phyloP scores from a whole-genome alignment of 2,888 invertebrate genomes.

The Lepidonotus clava region DNA sequence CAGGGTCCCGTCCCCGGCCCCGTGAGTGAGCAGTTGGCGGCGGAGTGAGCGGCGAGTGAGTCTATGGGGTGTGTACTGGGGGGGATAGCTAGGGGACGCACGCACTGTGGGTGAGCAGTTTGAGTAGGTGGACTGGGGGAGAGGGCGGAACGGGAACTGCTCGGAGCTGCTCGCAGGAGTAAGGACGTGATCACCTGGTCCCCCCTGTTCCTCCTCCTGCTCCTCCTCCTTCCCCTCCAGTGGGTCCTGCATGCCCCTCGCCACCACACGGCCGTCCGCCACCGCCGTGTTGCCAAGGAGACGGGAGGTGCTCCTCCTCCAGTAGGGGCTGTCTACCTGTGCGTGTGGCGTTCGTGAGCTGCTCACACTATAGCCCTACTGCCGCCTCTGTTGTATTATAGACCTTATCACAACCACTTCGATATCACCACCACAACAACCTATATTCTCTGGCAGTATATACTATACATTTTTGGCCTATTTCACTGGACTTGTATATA shows the following conservation, averaged over 20 bases:
- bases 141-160: background rate
- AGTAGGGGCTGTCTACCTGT: constrained; percentile 39
- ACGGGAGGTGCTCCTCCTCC: constrained; percentile 32
- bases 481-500: too few relatives aligned
- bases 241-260: constrained; percentile 35
- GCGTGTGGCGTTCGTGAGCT: constrained; percentile 5
- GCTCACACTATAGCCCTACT: background rate
- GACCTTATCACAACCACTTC: background rate
- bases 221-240: background rate
- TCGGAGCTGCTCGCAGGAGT: background rate
- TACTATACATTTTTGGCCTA: too few relatives aligned
- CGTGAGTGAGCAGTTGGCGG: background rate
- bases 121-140: background rate
- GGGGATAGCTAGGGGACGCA: background rate
- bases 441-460: background rate
- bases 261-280: background rate
- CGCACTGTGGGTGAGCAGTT: background rate
- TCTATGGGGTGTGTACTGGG: background rate
- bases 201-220: background rate
- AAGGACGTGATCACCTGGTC: constrained; percentile 44
- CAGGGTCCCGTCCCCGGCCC: background rate
- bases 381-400: constrained; percentile 17
- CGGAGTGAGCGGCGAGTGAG: background rate
- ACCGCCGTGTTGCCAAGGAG: constrained; percentile 15
- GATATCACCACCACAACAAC: background rate